Evolutionary conservation across 2,888 invertebrate species (phyloP).

Genomic region (Agapostemon virescens): DNA sequence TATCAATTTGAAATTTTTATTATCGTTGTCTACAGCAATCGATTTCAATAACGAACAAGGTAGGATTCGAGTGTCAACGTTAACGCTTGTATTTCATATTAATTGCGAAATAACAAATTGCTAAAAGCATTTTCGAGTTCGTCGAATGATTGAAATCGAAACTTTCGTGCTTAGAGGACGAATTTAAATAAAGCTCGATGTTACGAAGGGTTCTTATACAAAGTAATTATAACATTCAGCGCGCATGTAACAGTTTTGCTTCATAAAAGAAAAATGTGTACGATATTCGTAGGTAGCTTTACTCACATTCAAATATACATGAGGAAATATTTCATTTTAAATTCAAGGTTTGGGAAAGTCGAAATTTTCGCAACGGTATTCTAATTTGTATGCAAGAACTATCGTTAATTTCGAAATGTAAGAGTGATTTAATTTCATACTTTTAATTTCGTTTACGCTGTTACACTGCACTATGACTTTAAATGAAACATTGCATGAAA

Average conservation of each 20-base stretch:
- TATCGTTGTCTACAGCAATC: background rate
- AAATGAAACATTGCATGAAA: too few relatives aligned
- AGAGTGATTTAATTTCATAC: background rate
- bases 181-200: background rate
- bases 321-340: background rate
- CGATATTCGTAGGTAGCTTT: background rate
- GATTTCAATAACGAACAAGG: background rate
- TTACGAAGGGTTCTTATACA: background rate
- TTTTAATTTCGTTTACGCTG: background rate
- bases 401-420: background rate
- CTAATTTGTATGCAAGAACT: background rate
- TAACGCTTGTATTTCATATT: too few relatives aligned
- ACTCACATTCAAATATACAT: background rate
- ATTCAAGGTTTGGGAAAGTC: background rate
- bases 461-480: too few relatives aligned
- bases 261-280: slow-evolving; percentile 4
- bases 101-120: background rate
- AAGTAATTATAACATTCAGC: background rate
- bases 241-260: background rate
- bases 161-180: background rate
- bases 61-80: too few relatives aligned
- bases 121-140: background rate
- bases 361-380: background rate
- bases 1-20: background rate
- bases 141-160: background rate